These are phyloP conservation scores for Seriola quinqueradiata DNA, from an alignment of 2,113 vertebrate genomes.

Conservation along the genomic window DNA sequence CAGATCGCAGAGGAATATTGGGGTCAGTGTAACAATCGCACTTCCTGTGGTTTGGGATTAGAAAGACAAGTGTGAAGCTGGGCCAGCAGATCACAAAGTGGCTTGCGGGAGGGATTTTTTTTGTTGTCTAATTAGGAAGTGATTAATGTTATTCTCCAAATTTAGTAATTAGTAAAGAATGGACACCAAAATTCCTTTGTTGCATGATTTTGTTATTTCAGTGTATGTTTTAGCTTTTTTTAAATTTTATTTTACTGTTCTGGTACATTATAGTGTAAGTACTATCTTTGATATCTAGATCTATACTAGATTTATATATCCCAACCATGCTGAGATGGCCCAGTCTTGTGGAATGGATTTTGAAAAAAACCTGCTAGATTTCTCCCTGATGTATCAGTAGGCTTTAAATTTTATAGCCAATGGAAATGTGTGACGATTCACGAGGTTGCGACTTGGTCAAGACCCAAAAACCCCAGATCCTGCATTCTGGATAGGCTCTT, in stretches of 20 bases:
- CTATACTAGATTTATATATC: background rate
- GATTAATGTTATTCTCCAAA: background rate
- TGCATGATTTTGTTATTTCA: background rate
- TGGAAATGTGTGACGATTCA: too few relatives aligned
- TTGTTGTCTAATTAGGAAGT: background rate
- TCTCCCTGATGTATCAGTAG: too few relatives aligned
- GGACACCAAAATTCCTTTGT: background rate
- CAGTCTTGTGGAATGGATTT: background rate
- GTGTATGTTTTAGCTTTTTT: background rate
- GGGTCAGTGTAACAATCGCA: constrained; percentile 13
- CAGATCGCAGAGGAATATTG: background rate
- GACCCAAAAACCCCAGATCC: too few relatives aligned
- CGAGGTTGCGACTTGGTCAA: too few relatives aligned
- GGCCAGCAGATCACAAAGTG: background rate
- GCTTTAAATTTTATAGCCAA: too few relatives aligned
- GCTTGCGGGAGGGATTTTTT: background rate
- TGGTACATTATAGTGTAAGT: background rate
- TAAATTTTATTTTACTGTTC: background rate
- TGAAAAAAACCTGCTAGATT: background rate
- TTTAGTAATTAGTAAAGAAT: background rate
- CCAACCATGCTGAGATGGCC: background rate
- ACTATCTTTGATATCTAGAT: background rate
- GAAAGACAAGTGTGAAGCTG: background rate
- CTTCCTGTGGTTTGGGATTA: constrained; percentile 11
- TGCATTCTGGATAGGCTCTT: too few relatives aligned